Evolutionary conservation across 1,140 invertebrate genomes (phyloP).

Genomic region (Sitophilus oryzae): DNA sequence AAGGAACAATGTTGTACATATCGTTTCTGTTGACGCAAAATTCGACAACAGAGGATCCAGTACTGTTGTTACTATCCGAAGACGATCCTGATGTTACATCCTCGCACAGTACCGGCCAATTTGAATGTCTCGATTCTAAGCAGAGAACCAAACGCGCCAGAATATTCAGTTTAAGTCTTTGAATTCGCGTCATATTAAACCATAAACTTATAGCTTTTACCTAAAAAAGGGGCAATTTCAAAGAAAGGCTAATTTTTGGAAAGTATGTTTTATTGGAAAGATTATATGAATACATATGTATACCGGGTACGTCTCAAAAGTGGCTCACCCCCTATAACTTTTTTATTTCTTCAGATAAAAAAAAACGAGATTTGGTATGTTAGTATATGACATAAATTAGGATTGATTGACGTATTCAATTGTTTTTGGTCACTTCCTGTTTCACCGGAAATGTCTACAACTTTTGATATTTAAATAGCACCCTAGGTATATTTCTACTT

Average conservation of each 20-base stretch:
- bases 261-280: no score
- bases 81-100: slow-evolving; percentile 18
- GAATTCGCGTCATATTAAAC: slow-evolving; percentile 83
- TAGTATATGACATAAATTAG: no score
- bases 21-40: slow-evolving; percentile 29
- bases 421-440: no score
- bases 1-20: slow-evolving; percentile 43
- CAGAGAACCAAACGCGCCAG: slow-evolving; percentile 67
- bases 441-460: no score
- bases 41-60: slow-evolving; percentile 33
- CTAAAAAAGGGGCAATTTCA: slow-evolving; percentile 4
- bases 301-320: no score
- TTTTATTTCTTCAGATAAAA: no score
- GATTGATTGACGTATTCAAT: no score
- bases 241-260: background rate
- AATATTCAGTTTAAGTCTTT: slow-evolving; percentile 72
- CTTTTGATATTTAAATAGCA: no score
- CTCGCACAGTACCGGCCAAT: slow-evolving; percentile 30
- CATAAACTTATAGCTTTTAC: slow-evolving; percentile 79
- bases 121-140: slow-evolving; percentile 39
- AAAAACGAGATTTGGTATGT: no score
- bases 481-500: no score
- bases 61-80: slow-evolving; percentile 40
- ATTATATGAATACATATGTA: no score
- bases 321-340: no score